Percentiles rank a stretch among this genome's conserved stretches.
Evolutionary conservation across 2,113 vertebrate genomes (phyloP).

Genomic region (Actinemys pallida): DNA sequence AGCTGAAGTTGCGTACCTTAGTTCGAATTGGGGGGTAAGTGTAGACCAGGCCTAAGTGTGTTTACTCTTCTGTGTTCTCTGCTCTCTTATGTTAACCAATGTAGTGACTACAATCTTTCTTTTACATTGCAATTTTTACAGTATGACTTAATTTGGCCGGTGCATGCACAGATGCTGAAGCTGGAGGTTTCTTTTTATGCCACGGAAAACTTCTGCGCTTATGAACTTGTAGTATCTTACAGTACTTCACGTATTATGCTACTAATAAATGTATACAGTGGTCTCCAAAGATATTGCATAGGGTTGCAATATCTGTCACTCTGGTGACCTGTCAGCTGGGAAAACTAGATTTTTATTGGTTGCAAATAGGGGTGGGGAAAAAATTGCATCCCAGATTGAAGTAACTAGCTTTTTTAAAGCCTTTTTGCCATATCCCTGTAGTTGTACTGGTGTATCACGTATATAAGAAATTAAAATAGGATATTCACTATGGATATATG

Average conservation of each 20-base stretch:
- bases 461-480: neutral
- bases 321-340: neutral
- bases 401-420: neutral
- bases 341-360: neutral
- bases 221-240: conserved; percentile 16
- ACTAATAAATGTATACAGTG: neutral
- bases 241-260: conserved; percentile 28
- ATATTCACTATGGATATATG: neutral
- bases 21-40: no score
- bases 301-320: neutral
- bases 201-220: neutral
- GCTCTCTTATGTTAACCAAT: neutral
- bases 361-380: neutral
- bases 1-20: no score
- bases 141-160: neutral
- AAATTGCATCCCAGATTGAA: neutral
- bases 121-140: neutral
- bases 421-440: neutral
- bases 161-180: neutral
- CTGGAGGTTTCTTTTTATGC: neutral
- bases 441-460: neutral
- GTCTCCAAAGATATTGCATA: neutral
- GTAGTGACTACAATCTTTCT: neutral
- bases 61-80: neutral
- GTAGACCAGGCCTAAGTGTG: neutral